Conservation (phyloP, 2,888 invertebrate genomes). For the Diploptera punctata region DNA sequence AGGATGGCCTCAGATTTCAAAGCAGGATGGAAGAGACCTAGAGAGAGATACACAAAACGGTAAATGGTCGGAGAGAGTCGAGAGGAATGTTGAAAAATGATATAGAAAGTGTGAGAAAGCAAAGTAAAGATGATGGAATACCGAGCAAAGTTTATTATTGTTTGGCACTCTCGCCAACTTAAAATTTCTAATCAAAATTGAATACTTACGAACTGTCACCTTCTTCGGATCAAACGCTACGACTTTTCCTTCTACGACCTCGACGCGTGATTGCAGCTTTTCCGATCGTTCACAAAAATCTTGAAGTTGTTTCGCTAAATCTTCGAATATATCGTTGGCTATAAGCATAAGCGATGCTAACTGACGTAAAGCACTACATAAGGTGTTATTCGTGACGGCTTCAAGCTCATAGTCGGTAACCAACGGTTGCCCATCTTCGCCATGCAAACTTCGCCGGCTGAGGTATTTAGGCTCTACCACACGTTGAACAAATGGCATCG, state of each 20-base stretch:
- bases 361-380: constrained; percentile 84
- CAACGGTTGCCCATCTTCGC: constrained; percentile 64
- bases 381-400: constrained; percentile 85
- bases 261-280: constrained; percentile 71
- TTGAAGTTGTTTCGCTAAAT: constrained; percentile 77
- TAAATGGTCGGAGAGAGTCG: too few relatives aligned
- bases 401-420: constrained; percentile 80
- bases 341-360: constrained; percentile 82
- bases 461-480: constrained; percentile 82
- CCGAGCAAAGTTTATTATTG: too few relatives aligned
- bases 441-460: constrained; percentile 65
- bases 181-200: too few relatives aligned
- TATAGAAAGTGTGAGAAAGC: too few relatives aligned
- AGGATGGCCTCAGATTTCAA: too few relatives aligned
- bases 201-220: constrained; percentile 91
- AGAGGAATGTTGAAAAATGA: too few relatives aligned
- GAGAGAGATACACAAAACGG: too few relatives aligned
- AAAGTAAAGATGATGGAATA: too few relatives aligned
- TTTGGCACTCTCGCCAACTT: too few relatives aligned
- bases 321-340: constrained; percentile 87
- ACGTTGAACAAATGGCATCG: constrained; percentile 89
- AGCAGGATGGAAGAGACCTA: too few relatives aligned
- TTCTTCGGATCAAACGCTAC: constrained; percentile 83
- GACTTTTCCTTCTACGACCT: constrained; percentile 73
- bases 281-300: constrained; percentile 76